phyloP scores from a whole-genome alignment of 2,797 vertebrate species.

The Sebastes wilsoni region DNA sequence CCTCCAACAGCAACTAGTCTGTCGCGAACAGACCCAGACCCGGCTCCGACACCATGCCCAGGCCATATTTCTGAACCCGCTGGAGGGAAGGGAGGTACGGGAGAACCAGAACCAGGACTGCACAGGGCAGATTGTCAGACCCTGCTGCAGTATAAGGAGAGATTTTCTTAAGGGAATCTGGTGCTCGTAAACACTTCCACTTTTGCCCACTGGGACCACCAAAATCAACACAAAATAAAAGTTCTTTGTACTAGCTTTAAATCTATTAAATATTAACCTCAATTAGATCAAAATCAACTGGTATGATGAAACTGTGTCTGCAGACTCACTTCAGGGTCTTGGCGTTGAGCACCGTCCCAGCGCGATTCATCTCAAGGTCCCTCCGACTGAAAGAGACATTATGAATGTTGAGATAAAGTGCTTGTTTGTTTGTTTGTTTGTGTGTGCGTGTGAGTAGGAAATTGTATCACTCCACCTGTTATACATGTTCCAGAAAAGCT shows the following conservation, averaged over 20 bases:
- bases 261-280: neutral
- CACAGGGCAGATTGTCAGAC: too few relatives aligned
- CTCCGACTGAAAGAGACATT: constrained; percentile 85
- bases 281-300: neutral
- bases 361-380: constrained; percentile 96
- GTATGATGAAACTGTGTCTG: neutral
- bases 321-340: constrained; percentile 91
- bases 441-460: neutral
- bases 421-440: neutral
- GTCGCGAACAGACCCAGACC: too few relatives aligned
- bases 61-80: neutral
- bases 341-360: constrained; percentile 90
- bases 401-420: neutral
- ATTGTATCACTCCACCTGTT: constrained; percentile 85
- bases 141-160: neutral
- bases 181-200: neutral
- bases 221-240: neutral
- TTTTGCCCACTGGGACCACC: neutral
- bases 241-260: neutral
- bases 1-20: too few relatives aligned
- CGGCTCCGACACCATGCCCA: too few relatives aligned
- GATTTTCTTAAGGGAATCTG: neutral
- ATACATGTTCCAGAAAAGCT: constrained; percentile 99
- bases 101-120: neutral
- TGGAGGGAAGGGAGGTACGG: neutral